Percentiles rank a stretch among this genome's conserved stretches.
phyloP scores from a whole-genome alignment of 2,113 vertebrate genomes.

The Sula dactylatra region DNA sequence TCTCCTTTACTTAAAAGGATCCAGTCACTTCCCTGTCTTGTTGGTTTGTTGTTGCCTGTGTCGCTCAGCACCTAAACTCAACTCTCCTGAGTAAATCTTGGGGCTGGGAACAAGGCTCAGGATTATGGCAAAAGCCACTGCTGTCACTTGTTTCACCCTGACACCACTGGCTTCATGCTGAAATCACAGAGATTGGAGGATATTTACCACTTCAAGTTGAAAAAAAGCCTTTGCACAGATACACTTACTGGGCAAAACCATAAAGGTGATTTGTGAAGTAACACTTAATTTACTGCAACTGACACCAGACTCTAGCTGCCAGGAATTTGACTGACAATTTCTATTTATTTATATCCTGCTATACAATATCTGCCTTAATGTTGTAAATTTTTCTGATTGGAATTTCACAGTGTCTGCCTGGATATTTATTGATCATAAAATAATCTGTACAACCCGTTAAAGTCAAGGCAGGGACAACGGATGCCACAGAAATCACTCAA shows the following conservation, averaged over 20 bases:
- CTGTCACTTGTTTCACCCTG: background rate
- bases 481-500: background rate
- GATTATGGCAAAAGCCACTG: background rate
- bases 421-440: slow-evolving; percentile 68
- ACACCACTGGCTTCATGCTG: background rate
- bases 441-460: background rate
- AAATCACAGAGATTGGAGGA: background rate
- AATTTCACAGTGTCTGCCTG: slow-evolving; percentile 70
- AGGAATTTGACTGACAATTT: slow-evolving; percentile 76
- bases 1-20: background rate
- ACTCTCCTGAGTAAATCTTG: fast-evolving
- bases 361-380: slow-evolving; percentile 68
- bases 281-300: slow-evolving; percentile 66
- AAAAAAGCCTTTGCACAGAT: background rate
- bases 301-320: slow-evolving; percentile 56
- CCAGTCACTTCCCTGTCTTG: background rate
- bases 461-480: background rate
- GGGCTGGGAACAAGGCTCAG: background rate
- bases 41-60: background rate
- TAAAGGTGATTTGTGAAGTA: slow-evolving; percentile 72
- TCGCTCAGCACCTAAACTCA: background rate
- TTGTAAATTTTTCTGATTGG: slow-evolving; percentile 75
- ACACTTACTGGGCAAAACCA: slow-evolving; percentile 15
- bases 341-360: slow-evolving; percentile 74
- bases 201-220: background rate